Evolutionary conservation across 2,797 vertebrate genomes (phyloP).

Genomic region (Enoplosus armatus): DNA sequence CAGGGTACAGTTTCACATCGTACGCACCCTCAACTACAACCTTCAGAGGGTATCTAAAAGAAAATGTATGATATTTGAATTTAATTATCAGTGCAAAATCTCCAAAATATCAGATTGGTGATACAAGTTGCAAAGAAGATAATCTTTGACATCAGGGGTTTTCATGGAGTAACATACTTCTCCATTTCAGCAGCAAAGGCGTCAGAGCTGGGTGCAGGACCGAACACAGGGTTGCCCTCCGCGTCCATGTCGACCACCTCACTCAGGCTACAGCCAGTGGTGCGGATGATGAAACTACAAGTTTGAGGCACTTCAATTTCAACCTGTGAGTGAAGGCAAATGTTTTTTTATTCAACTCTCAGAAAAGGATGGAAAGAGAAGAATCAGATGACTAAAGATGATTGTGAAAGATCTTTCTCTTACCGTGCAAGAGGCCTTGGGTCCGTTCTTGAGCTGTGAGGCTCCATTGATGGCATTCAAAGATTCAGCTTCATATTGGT

Average conservation of each 20-base stretch:
- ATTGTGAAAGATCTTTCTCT: background rate
- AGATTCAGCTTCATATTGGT: constrained; percentile 92
- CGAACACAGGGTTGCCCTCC: constrained; percentile 85
- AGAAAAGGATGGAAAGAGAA: background rate
- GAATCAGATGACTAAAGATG: background rate
- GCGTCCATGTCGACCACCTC: constrained; percentile 84
- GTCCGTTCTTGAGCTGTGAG: constrained; percentile 86
- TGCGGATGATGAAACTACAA: constrained; percentile 36
- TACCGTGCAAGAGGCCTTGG: constrained; percentile 91
- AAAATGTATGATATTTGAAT: background rate
- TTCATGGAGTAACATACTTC: constrained; percentile 75
- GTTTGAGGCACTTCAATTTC: constrained; percentile 73
- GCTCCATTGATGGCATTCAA: constrained; percentile 89
- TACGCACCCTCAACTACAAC: constrained; percentile 84
- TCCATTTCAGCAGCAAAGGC: constrained; percentile 92
- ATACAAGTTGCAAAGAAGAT: background rate
- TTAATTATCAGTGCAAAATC: background rate
- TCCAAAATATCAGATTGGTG: background rate
- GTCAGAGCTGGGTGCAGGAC: constrained; percentile 85
- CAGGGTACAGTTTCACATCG: constrained; percentile 90
- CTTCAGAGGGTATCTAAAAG: constrained; percentile 78
- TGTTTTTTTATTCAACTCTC: background rate
- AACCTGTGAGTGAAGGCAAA: constrained; percentile 82
- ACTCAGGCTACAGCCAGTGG: constrained; percentile 87
- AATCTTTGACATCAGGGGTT: background rate